These are phyloP conservation scores for Scaptomyza montana DNA, from an alignment of 1,140 invertebrate species.

Conservation along the genomic window DNA sequence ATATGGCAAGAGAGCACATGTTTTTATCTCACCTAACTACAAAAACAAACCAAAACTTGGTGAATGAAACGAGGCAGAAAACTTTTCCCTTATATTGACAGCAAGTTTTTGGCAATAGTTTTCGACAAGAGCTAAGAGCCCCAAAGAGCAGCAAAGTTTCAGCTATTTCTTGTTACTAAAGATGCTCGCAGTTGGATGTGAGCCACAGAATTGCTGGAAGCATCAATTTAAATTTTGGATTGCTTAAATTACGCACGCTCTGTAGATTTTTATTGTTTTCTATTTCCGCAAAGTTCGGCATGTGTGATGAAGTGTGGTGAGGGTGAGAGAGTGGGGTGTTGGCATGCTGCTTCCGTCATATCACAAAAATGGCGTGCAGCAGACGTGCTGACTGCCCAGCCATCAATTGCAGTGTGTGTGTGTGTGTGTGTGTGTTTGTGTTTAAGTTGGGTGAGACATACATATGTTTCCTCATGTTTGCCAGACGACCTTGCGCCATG, in stretches of 20 bases:
- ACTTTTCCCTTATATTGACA: neutral
- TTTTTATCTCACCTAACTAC: neutral
- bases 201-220: neutral
- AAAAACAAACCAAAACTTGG: slow-evolving; percentile 5
- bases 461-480: slow-evolving; percentile 68
- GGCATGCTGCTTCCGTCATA: slow-evolving; percentile 40
- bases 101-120: neutral
- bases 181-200: too few relatives aligned
- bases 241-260: slow-evolving; percentile 28
- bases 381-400: slow-evolving; percentile 42
- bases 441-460: slow-evolving; percentile 40
- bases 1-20: slow-evolving; percentile 3
- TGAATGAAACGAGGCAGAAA: neutral
- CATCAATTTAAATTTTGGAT: slow-evolving; percentile 33
- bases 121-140: neutral
- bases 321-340: neutral
- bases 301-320: neutral
- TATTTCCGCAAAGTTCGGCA: slow-evolving; percentile 3
- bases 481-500: slow-evolving; percentile 43
- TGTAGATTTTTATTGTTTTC: slow-evolving; percentile 28
- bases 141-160: neutral
- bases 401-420: slow-evolving; percentile 13
- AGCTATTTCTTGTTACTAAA: neutral
- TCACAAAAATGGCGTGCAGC: slow-evolving; percentile 40
- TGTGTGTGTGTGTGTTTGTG: slow-evolving; percentile 17